Evolutionary conservation across 2,797 vertebrate genomes (phyloP).

Genomic region (Sebastes minor): DNA sequence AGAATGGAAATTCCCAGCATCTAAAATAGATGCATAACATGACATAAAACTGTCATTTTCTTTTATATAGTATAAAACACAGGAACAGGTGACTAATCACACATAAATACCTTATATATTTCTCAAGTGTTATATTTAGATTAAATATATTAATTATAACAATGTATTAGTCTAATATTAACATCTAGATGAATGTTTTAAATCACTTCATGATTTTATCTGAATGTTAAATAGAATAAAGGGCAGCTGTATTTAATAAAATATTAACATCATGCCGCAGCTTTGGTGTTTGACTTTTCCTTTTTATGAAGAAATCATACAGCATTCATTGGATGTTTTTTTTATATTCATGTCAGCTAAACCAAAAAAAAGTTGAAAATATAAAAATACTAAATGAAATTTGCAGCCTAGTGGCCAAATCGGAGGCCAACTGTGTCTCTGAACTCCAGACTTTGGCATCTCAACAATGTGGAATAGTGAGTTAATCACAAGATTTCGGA

Average conservation of each 20-base stretch:
- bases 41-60: constrained; percentile 42
- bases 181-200: background rate
- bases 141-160: constrained; percentile 19
- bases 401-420: background rate
- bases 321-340: background rate
- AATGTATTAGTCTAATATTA: background rate
- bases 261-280: background rate
- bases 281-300: background rate
- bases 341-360: background rate
- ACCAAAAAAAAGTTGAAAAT: background rate
- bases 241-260: background rate
- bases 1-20: background rate
- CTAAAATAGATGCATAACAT: constrained; percentile 9
- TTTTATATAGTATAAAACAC: constrained; percentile 2
- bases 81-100: background rate
- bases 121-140: background rate
- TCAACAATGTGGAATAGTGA: background rate
- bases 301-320: background rate
- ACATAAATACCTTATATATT: constrained; percentile 8
- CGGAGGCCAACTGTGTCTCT: background rate
- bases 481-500: background rate
- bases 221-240: background rate
- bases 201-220: background rate
- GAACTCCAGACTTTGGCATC: background rate
- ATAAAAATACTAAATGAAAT: background rate